Evolutionary conservation across 2,888 invertebrate species (phyloP), one percentile per base, ranked within the genome.

Genomic region (Mythimna vitellina): DNA sequence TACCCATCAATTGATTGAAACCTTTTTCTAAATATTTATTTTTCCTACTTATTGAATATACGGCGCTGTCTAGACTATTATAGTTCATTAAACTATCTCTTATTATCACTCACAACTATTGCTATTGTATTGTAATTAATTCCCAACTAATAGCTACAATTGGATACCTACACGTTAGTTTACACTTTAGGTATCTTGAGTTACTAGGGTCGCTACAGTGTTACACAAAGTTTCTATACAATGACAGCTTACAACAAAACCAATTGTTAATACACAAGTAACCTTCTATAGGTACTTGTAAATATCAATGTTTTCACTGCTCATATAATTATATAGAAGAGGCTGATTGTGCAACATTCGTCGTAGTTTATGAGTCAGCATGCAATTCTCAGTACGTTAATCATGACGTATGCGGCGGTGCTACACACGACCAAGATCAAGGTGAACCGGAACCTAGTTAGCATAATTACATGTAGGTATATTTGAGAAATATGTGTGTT

Each of bases 401-500:
- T 79, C 51, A 70, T 58, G 69, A 79, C 66, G 74, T 78, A 66
- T 20, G 10, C 17, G 3, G 10, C 17, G 3, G 12, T 64, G 53
- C 60, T 69, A 61, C 58, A 35, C 29, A 62, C 49, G 51, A 72
- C 42, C 73, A 78, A 82, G 72, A 73, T 82, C 73, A 84, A 83
- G 79, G 82, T 82, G n/a, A 61, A 56, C 46, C 49, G 57, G 61
- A 46, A 56, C 25, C 35, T 66, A 46, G 6, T 74, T 49, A 73
- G 63, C 9, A 73, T 68, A 57, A 25, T 76, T 38, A 38, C 29
- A 32, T 20, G 5, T 46, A n/a, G n/a, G n/a, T n/a, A 49, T 49
- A 14, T 32, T 76, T 12, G n/a, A n/a, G 49, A 42, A 56, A 7
- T 35, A 22, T 4, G 57, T 29, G 29, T 29, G 29, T 29, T 29